Conservation (phyloP, 2,113 vertebrate species). For the Ardeotis arabs region DNA sequence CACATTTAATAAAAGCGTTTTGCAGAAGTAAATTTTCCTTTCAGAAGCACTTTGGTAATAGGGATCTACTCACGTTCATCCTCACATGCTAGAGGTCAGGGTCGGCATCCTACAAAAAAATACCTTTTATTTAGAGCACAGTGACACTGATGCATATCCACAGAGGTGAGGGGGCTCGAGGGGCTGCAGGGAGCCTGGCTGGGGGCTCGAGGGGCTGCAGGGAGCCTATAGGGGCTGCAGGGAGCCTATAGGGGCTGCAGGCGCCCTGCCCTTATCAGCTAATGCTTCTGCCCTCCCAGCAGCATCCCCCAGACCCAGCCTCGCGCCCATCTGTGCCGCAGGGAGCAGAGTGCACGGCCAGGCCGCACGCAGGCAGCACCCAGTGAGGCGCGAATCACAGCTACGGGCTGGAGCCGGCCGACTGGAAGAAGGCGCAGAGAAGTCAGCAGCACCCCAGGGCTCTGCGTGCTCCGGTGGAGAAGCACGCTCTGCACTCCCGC, state of each 20-base stretch:
- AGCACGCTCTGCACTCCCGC: neutral
- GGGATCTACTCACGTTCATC: neutral
- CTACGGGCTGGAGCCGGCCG: neutral
- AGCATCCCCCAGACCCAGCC: neutral
- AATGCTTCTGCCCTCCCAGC: neutral
- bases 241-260: too few species aligned
- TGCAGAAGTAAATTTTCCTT: neutral
- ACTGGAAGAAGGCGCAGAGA: neutral
- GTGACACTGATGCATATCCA: neutral
- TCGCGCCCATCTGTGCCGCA: neutral
- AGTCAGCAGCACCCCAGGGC: neutral
- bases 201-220: too few species aligned
- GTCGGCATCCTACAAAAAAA: neutral
- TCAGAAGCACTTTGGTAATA: neutral
- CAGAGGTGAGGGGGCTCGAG: neutral
- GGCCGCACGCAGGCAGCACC: neutral
- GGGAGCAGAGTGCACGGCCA: neutral
- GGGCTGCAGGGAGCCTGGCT: too few species aligned
- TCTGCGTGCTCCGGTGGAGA: neutral
- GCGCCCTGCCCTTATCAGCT: neutral
- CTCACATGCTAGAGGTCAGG: neutral
- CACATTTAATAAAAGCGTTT: conserved; percentile 8
- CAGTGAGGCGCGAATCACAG: neutral
- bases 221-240: too few species aligned
- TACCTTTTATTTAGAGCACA: neutral